phyloP scores from a whole-genome alignment of 2,113 vertebrate species.

The Bubo bubo region DNA sequence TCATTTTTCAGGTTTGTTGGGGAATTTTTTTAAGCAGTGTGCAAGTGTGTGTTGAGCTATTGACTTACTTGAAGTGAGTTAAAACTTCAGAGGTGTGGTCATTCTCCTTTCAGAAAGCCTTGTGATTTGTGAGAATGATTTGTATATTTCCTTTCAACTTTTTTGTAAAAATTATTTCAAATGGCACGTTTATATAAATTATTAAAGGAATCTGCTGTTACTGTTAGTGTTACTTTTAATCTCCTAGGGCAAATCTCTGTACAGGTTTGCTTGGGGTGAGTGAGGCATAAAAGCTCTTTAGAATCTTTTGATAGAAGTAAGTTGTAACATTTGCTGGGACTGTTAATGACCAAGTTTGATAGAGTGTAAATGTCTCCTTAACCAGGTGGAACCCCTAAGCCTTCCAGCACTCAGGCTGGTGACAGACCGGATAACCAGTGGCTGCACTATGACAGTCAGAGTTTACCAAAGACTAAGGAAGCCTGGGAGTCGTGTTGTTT shows the following conservation, averaged over 20 bases:
- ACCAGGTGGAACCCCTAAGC: conserved; percentile 77
- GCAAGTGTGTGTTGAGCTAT: not conserved
- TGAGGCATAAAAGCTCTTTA: not conserved
- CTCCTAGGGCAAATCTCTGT: not conserved
- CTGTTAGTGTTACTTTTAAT: not conserved
- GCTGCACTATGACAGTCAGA: conserved; percentile 90
- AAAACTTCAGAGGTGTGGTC: not conserved
- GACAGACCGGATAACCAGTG: conserved; percentile 92
- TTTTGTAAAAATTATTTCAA: not conserved
- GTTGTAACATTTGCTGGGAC: not conserved
- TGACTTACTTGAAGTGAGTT: not conserved
- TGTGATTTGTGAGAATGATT: not conserved
- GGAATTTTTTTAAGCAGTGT: not conserved
- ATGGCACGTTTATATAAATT: not conserved
- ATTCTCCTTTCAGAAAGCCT: not conserved
- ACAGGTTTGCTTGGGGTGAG: not conserved
- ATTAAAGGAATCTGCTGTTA: not conserved
- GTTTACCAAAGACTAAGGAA: conserved; percentile 84
- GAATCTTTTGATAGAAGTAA: not conserved
- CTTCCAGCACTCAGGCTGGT: conserved; percentile 77
- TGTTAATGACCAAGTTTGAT: not conserved
- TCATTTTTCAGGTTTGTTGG: not conserved
- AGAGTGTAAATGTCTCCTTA: not conserved
- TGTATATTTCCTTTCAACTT: not conserved
- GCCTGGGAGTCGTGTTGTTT: conserved; percentile 89